Conservation (phyloP, 2,797 vertebrate genomes). For the Spinibarbus caldwelli region DNA sequence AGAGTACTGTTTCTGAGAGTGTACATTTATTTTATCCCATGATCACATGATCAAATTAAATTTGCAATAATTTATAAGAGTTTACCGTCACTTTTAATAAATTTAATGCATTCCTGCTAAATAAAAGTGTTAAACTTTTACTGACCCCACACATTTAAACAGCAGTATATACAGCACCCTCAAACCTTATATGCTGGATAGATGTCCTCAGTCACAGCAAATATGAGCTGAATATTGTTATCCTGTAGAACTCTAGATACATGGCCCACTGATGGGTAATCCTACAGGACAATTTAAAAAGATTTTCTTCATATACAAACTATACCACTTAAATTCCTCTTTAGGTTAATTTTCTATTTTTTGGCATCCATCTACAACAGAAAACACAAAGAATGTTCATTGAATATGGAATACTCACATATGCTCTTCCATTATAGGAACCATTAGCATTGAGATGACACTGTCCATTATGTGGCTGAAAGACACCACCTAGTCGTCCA, state of each 20-base stretch:
- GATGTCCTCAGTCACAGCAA: slow-evolving; percentile 78
- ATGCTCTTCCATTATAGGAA: slow-evolving; percentile 72
- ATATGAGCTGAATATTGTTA: slow-evolving; percentile 83
- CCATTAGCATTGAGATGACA: slow-evolving; percentile 77
- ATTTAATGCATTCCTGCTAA: not conserved
- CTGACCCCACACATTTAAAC: not conserved
- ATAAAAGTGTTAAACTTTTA: not conserved
- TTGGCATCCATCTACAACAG: not conserved
- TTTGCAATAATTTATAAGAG: not conserved
- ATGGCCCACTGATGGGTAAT: slow-evolving; percentile 83
- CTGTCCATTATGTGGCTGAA: slow-evolving; percentile 74
- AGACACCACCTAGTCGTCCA: slow-evolving; percentile 78
- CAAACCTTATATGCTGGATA: slow-evolving; percentile 77
- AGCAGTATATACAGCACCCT: not conserved
- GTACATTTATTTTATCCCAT: not conserved
- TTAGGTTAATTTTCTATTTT: not conserved
- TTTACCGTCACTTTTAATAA: not conserved
- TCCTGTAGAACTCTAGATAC: slow-evolving; percentile 77
- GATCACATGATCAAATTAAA: not conserved
- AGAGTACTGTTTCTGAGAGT: too few relatives aligned
- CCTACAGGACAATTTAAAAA: slow-evolving; percentile 65
- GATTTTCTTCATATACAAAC: not conserved
- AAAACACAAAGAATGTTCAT: slow-evolving; percentile 5
- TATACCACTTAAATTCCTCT: not conserved
- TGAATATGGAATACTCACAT: slow-evolving; percentile 68